Conservation (phyloP, 1,140 invertebrate genomes). For the Coelopa frigida region DNA sequence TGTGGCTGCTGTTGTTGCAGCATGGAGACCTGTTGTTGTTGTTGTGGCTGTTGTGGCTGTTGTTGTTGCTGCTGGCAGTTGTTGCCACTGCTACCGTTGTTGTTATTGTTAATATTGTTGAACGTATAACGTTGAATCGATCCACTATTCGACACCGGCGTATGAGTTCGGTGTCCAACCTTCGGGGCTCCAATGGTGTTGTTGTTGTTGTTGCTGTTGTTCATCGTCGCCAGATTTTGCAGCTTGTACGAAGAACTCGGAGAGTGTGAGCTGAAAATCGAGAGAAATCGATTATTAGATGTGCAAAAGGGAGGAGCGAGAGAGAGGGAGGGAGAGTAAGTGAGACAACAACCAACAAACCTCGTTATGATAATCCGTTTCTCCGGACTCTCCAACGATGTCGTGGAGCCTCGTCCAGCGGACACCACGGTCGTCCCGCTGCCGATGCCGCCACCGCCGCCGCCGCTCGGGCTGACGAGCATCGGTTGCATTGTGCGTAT, state of each 20-base stretch:
- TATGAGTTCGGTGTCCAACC: too few relatives aligned
- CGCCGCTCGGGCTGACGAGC: constrained; percentile 1
- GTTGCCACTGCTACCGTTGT: constrained; percentile 13
- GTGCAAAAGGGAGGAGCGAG: background rate
- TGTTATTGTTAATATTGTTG: constrained; percentile 8
- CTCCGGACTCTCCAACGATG: constrained; percentile 13
- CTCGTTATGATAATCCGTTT: constrained; percentile 17
- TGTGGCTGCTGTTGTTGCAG: constrained; percentile 26
- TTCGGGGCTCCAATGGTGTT: too few relatives aligned
- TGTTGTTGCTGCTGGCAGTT: constrained; percentile 19
- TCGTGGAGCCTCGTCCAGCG: background rate
- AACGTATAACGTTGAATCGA: too few relatives aligned
- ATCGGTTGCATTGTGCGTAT: constrained; percentile 4
- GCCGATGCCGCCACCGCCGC: background rate
- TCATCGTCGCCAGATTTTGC: constrained; percentile 4
- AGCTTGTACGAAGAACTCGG: constrained; percentile 12
- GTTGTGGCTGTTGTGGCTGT: constrained; percentile 18
- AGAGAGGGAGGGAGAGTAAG: background rate
- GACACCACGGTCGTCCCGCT: constrained; percentile 7
- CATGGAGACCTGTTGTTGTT: constrained; percentile 26
- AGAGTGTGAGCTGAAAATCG: constrained; percentile 6
- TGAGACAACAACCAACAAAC: constrained; percentile 3
- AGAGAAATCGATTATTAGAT: background rate
- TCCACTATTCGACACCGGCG: too few relatives aligned
- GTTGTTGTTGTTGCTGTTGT: constrained; percentile 6